Evolutionary conservation across 1,140 invertebrate species (phyloP), one percentile per base, ranked within the genome.

Genomic region (Heliothis virescens): DNA sequence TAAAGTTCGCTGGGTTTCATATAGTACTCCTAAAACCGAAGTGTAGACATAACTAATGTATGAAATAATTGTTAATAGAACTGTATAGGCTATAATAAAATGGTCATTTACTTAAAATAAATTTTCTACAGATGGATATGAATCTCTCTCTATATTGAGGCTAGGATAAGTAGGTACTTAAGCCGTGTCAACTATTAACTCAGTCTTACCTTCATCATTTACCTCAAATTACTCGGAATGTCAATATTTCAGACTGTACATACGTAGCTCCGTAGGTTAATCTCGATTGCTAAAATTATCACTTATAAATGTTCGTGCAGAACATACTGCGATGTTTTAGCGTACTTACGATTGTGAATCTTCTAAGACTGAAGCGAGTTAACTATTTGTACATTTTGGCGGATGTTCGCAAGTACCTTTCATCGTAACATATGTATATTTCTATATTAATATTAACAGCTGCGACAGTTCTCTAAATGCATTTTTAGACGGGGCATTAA

Each of bases 291-390:
- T 41, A 5, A 41, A 52, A 48, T 3, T 48, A 47, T 65, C 16
- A 4, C n/a, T 34, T 7, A 65, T 34, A 12, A 2, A 63, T 18
- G 41, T 41, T 18, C n/a, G 29, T 41, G 34, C n/a, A 48, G 3
- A 29, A 50, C 48, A 9, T 50, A 16, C 4, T 50, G 21, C 34
- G 12, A 18, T 15, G 10, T 12, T 62, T 62, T 34, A 62, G 47
- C 11, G 29, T 47, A 47, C 48, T 15, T 53, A 69, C 48, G 48
- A 13, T 69, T 69, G 15, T 21, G 21, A 52, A 69, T 69, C 48
- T 18, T 69, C 11, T 50, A 69, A 69, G 65, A 69, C 65, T 69
- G 65, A 69, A 52, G 48, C 48, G 48, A 69, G 21, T 26, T 69
- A 47, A 67, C 63, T 18, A 16, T 52, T 52, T 52, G 65, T 18